Conservation (phyloP, 2,888 invertebrate genomes). For the Thalpophila matura region DNA sequence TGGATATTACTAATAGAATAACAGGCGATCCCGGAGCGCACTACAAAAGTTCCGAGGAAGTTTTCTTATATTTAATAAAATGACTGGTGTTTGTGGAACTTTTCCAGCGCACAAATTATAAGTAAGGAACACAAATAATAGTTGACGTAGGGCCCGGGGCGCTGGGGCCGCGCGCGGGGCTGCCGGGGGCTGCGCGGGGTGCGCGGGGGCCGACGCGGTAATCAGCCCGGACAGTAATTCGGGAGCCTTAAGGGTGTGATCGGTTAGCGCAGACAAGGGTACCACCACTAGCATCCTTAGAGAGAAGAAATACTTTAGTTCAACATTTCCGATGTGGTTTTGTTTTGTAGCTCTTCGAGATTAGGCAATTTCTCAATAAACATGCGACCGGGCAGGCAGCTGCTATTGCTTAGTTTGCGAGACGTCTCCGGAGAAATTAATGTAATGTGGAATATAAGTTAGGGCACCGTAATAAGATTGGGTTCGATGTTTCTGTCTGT, state of each 20-base stretch:
- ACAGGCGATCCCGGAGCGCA: constrained; percentile 81
- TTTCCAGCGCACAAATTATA: constrained; percentile 88
- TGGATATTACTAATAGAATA: constrained; percentile 75
- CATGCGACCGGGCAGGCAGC: constrained; percentile 85
- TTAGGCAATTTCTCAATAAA: constrained; percentile 90
- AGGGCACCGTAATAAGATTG: constrained; percentile 82
- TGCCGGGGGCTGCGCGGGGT: constrained; percentile 57
- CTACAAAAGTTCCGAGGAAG: constrained; percentile 79
- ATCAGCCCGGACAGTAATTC: constrained; percentile 90
- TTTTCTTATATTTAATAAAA: constrained; percentile 88
- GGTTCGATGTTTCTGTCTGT: constrained; percentile 82
- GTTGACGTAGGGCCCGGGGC: constrained; percentile 84
- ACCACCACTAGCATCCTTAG: constrained; percentile 86
- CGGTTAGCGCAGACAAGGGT: constrained; percentile 89
- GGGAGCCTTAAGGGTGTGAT: constrained; percentile 90
- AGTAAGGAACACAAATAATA: constrained; percentile 89
- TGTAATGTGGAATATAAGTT: constrained; percentile 87
- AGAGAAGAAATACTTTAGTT: constrained; percentile 90
- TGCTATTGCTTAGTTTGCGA: constrained; percentile 86
- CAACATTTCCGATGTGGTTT: constrained; percentile 89
- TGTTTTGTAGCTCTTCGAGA: constrained; percentile 90
- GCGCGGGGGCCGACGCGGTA: constrained; percentile 78
- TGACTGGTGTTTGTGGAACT: constrained; percentile 86
- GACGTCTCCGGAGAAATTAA: constrained; percentile 89
- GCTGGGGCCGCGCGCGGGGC: constrained; percentile 67